These are phyloP conservation scores for Heliopora coerulea DNA, from an alignment of 92 coral and sea anemone genomes.

Conservation along the genomic window DNA sequence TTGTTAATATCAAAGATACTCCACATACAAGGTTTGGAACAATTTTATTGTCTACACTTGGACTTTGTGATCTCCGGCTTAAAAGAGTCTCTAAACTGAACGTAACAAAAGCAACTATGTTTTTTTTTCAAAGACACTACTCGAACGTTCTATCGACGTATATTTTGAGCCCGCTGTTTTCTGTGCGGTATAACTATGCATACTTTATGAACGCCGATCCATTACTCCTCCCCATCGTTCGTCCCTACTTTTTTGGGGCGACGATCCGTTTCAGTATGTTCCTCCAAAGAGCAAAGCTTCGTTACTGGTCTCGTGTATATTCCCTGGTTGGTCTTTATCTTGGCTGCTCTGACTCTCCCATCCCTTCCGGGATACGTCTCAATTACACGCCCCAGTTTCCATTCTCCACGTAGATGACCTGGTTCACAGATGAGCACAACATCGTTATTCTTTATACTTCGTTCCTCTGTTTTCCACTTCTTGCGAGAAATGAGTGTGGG, in stretches of 20 bases:
- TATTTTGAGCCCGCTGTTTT: too few species aligned
- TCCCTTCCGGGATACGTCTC: conserved; percentile 52
- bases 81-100: too few species aligned
- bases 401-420: conserved; percentile 50
- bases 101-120: too few species aligned
- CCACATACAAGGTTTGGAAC: too few species aligned
- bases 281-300: conserved; percentile 50
- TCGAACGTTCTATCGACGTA: too few species aligned
- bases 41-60: too few species aligned
- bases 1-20: too few species aligned
- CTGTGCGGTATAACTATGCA: too few species aligned
- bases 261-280: conserved; percentile 13
- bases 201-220: conserved; percentile 24
- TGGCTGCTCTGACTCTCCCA: conserved; percentile 49
- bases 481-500: conserved; percentile 57
- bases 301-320: conserved; percentile 50
- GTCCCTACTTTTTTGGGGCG: conserved; percentile 24
- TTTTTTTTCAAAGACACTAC: too few species aligned
- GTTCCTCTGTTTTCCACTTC: conserved; percentile 51
- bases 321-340: conserved; percentile 49
- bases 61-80: too few species aligned
- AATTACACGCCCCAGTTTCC: conserved; percentile 57
- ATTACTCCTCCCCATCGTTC: conserved; percentile 46
- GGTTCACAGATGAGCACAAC: conserved; percentile 53
- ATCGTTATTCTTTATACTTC: conserved; percentile 56